Percentiles rank a stretch among this genome's conserved stretches.
Evolutionary conservation across 2,113 vertebrate genomes (phyloP).

Genomic region (Antechinus stuartii): DNA sequence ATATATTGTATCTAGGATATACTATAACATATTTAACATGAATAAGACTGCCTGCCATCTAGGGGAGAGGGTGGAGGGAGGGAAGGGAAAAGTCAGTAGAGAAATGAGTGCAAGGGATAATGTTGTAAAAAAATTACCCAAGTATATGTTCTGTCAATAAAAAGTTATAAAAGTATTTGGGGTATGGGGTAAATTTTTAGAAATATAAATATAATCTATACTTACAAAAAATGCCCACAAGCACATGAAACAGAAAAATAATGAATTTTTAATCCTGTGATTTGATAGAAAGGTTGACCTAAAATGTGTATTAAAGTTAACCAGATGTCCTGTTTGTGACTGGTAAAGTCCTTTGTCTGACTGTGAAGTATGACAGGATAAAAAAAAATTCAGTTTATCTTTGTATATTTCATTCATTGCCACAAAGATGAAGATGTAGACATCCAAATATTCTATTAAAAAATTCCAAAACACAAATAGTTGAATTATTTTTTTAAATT

Average conservation of each 20-base stretch:
- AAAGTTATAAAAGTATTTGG: background rate
- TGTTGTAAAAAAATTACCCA: no score
- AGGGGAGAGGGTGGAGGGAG: no score
- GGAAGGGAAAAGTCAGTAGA: no score
- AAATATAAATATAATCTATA: background rate
- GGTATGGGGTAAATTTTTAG: background rate
- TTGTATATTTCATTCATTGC: background rate
- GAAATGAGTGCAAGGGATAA: no score
- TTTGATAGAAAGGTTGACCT: background rate
- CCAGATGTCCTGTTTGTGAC: background rate
- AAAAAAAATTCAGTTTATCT: background rate
- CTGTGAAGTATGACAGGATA: background rate
- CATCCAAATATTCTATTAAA: background rate
- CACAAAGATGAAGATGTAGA: background rate
- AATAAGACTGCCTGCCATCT: no score
- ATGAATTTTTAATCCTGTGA: background rate
- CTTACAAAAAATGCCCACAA: background rate
- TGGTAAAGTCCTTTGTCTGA: background rate
- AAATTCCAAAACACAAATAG: background rate
- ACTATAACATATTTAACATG: no score
- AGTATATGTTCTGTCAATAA: no score
- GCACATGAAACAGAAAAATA: background rate
- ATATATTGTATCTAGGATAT: no score
- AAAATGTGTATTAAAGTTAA: background rate
- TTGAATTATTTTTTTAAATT: background rate